Percentiles rank a stretch among this genome's conserved stretches.
These are phyloP conservation scores for Spilosoma lubricipeda DNA, from an alignment of 2,888 invertebrate genomes.

Conservation along the genomic window DNA sequence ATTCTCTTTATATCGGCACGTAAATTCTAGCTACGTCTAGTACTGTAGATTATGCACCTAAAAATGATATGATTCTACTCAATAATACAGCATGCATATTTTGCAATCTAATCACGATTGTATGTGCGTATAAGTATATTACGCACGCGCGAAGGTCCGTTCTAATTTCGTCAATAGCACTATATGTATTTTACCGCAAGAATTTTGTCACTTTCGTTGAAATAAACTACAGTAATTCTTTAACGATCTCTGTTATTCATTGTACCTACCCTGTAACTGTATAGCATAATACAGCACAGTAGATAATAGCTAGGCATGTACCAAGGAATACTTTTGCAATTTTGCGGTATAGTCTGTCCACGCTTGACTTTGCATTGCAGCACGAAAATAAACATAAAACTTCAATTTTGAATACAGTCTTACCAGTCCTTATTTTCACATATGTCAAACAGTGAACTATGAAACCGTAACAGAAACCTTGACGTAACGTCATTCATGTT, in stretches of 20 bases:
- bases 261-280: slow-evolving; percentile 6
- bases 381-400: background rate
- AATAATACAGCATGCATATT: slow-evolving; percentile 30
- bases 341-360: background rate
- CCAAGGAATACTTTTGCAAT: slow-evolving; percentile 13
- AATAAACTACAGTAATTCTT: slow-evolving; percentile 48
- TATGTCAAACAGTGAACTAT: slow-evolving; percentile 9
- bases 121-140: slow-evolving; percentile 32
- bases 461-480: slow-evolving; percentile 32
- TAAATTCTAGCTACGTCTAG: background rate
- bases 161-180: slow-evolving; percentile 53
- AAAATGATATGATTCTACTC: background rate
- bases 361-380: slow-evolving; percentile 23
- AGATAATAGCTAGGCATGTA: background rate
- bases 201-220: slow-evolving; percentile 53
- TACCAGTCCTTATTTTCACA: background rate
- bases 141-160: slow-evolving; percentile 36
- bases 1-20: background rate
- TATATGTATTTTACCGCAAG: slow-evolving; percentile 37
- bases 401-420: background rate
- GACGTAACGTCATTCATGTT: slow-evolving; percentile 44
- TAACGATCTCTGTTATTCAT: slow-evolving; percentile 22
- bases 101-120: slow-evolving; percentile 42
- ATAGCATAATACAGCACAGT: background rate
- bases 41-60: background rate